Conservation (phyloP, 2,888 invertebrate genomes). For the Caenorhabditis drosophilae region DNA sequence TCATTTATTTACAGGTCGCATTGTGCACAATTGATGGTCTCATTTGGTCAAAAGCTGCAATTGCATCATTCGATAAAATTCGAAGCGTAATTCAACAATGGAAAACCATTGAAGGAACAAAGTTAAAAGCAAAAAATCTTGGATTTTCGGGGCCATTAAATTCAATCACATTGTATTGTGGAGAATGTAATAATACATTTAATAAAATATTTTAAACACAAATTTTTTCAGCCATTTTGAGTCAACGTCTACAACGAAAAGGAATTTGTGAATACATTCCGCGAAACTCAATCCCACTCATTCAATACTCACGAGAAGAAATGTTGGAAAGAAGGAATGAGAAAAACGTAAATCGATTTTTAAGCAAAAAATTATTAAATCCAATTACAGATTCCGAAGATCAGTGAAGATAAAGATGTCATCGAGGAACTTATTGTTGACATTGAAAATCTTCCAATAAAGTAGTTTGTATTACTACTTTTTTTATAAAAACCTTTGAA, state of each 20-base stretch:
- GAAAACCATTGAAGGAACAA: slow-evolving; percentile 8
- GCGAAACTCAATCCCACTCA: slow-evolving; percentile 3
- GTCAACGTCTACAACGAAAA: slow-evolving; percentile 21
- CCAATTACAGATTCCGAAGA: neutral
- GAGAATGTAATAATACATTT: slow-evolving; percentile 9
- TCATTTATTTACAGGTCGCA: slow-evolving; percentile 15
- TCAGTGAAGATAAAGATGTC: neutral
- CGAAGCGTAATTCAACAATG: slow-evolving; percentile 29
- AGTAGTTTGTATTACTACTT: too few species aligned
- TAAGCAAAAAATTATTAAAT: neutral
- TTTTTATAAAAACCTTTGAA: too few species aligned
- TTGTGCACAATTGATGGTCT: slow-evolving; percentile 24
- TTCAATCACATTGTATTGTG: slow-evolving; percentile 18
- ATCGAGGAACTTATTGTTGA: neutral
- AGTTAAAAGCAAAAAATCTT: slow-evolving; percentile 6
- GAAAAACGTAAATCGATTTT: slow-evolving; percentile 6
- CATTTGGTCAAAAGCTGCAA: slow-evolving; percentile 16
- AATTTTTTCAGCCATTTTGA: slow-evolving; percentile 19
- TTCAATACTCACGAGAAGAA: slow-evolving; percentile 15
- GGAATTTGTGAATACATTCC: slow-evolving; percentile 27
- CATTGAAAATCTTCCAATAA: neutral
- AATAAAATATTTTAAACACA: neutral
- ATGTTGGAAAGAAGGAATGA: slow-evolving; percentile 10
- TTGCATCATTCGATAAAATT: slow-evolving; percentile 28
- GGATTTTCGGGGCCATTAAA: slow-evolving; percentile 21